Percentiles rank a stretch among this genome's conserved stretches.
Conservation (phyloP, 2,888 invertebrate genomes). For the Tipula unca region DNA sequence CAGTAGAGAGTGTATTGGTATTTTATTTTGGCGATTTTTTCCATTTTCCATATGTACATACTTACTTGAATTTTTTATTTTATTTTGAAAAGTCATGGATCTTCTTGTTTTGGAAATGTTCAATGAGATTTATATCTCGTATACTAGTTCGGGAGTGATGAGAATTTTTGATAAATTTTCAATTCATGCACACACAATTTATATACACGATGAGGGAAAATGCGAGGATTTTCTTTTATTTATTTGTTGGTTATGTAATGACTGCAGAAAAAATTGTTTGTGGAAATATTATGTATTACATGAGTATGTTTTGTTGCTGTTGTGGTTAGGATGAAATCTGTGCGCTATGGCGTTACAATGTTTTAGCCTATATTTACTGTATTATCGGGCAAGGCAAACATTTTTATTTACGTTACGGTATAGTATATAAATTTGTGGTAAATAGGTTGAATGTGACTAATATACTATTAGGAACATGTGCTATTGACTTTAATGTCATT, state of each 20-base stretch:
- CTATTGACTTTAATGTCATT: not conserved
- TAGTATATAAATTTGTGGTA: not conserved
- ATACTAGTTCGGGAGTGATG: not conserved
- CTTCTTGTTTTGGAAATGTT: not conserved
- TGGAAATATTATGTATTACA: not conserved
- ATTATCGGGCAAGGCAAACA: not conserved
- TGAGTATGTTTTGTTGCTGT: not conserved
- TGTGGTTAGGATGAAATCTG: not conserved
- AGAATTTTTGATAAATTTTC: not conserved
- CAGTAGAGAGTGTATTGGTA: not conserved
- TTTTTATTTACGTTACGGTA: not conserved
- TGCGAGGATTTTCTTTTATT: not conserved
- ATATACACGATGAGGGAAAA: not conserved
- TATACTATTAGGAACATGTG: not conserved
- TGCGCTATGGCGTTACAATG: not conserved
- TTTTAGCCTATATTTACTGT: no score
- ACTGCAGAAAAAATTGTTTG: not conserved
- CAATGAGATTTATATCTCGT: not conserved
- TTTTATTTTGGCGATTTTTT: not conserved
- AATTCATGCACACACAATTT: not conserved
- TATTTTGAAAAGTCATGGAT: not conserved
- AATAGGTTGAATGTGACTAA: not conserved
- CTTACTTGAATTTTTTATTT: not conserved
- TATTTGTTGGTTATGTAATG: slow-evolving; percentile 8
- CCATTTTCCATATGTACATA: not conserved